A percentile compares a stretch with the other conserved stretches of the same genome.
Conservation (phyloP, 2,888 invertebrate genomes). For the Drosophila infuscata region DNA sequence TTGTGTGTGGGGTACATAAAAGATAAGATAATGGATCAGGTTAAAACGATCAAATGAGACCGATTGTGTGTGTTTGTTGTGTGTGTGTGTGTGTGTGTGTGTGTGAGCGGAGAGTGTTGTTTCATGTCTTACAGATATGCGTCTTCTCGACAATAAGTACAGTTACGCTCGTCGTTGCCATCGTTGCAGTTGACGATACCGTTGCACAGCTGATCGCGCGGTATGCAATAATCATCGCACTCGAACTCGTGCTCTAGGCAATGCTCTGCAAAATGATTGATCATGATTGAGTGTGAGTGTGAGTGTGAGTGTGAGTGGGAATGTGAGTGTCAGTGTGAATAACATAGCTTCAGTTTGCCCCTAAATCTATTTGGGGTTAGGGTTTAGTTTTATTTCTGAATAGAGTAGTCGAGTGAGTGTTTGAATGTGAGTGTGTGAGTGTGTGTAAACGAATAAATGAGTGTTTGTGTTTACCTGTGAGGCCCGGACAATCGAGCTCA, state of each 20-base stretch:
- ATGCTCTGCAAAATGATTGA: slow-evolving; percentile 73
- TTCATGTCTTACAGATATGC: slow-evolving; percentile 84
- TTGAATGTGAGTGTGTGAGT: slow-evolving; percentile 16
- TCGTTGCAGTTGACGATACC: slow-evolving; percentile 86
- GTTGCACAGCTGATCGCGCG: slow-evolving; percentile 86
- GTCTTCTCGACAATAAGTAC: slow-evolving; percentile 83
- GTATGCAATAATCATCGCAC: slow-evolving; percentile 88
- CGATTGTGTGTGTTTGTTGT: slow-evolving; percentile 2
- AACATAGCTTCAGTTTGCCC: not conserved
- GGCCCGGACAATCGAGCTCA: slow-evolving; percentile 85
- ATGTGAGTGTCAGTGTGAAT: slow-evolving; percentile 10
- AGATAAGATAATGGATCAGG: slow-evolving; percentile 20
- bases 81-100: slow-evolving; percentile 9
- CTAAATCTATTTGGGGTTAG: not conserved
- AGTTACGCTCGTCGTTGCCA: slow-evolving; percentile 86
- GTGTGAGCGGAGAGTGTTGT: slow-evolving; percentile 11
- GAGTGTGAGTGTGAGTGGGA: slow-evolving; percentile 16
- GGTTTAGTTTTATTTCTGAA: not conserved
- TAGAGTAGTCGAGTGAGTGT: slow-evolving; percentile 17
- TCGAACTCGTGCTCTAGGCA: slow-evolving; percentile 86
- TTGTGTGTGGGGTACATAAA: slow-evolving; percentile 28
- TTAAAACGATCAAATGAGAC: slow-evolving; percentile 19
- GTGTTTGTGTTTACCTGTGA: slow-evolving; percentile 81
- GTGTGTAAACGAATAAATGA: not conserved
- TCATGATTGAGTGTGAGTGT: slow-evolving; percentile 37